A percentile compares a stretch with the other conserved stretches of the same genome.
phyloP scores from a whole-genome alignment of 2,113 vertebrate species.

The Athene cunicularia region DNA sequence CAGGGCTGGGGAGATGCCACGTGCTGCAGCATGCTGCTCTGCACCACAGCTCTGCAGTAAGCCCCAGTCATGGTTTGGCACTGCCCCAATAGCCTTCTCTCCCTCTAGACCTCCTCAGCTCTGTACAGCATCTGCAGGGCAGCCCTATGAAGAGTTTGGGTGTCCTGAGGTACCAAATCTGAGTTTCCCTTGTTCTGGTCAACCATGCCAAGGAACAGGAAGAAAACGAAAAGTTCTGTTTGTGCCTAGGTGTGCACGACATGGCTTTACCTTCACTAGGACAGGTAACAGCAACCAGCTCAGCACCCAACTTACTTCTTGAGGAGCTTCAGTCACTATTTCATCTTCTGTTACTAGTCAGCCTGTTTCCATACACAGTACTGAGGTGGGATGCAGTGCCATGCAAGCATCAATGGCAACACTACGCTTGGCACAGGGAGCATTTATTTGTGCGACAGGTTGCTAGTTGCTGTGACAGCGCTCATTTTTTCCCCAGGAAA shows the following conservation, averaged over 20 bases:
- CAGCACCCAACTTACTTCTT: not conserved
- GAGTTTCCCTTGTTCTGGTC: not conserved
- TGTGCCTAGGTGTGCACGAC: not conserved
- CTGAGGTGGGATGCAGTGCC: not conserved
- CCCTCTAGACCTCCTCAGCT: not conserved
- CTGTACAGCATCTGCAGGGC: not conserved
- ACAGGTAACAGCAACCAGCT: not conserved
- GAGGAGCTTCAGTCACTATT: not conserved
- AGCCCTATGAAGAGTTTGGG: not conserved
- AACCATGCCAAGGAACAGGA: not conserved
- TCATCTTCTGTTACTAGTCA: not conserved
- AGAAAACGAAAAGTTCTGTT: not conserved
- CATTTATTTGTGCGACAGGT: not conserved
- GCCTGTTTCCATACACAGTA: not conserved
- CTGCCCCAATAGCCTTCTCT: not conserved
- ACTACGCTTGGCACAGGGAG: not conserved
- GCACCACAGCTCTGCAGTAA: not conserved
- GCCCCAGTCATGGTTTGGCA: fast-evolving
- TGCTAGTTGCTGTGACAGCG: not conserved
- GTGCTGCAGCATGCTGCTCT: not conserved
- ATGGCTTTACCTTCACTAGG: not conserved
- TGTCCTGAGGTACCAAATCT: not conserved
- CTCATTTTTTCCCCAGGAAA: not conserved
- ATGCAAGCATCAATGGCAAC: not conserved
- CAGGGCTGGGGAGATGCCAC: not conserved